These are phyloP conservation scores for Peromyscus eremicus DNA, from an alignment of 2,797 vertebrate species.

Conservation along the genomic window DNA sequence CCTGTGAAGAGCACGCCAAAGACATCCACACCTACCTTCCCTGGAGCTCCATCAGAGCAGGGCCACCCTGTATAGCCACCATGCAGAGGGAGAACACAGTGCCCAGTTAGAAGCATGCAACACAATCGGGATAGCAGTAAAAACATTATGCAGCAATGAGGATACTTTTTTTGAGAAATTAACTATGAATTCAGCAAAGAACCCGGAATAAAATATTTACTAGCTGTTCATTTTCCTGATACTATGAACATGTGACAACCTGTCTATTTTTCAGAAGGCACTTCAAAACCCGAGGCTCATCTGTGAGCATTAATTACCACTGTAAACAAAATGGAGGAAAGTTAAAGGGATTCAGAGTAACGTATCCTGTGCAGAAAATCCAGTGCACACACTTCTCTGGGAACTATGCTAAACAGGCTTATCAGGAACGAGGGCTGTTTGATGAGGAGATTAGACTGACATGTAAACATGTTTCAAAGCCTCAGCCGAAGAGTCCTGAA, in stretches of 20 bases:
- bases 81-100: background rate
- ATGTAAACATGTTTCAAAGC: background rate
- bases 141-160: background rate
- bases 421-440: background rate
- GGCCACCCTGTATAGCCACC: background rate
- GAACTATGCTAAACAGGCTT: background rate
- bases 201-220: background rate
- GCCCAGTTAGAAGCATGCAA: background rate
- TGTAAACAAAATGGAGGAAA: background rate
- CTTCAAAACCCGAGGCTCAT: conserved; percentile 3
- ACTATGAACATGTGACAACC: background rate
- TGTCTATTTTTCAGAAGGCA: background rate
- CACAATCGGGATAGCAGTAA: background rate
- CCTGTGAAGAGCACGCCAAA: background rate
- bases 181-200: conserved; percentile 14
- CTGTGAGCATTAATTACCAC: background rate
- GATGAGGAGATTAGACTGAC: background rate
- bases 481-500: background rate
- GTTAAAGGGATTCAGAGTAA: conserved; percentile 19
- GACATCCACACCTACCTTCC: too few species aligned
- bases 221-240: background rate
- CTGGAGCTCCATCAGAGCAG: background rate
- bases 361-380: background rate
- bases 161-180: background rate
- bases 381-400: background rate